Evolutionary conservation across 1,140 invertebrate species (phyloP).

Genomic region (Monochamus saltuarius): DNA sequence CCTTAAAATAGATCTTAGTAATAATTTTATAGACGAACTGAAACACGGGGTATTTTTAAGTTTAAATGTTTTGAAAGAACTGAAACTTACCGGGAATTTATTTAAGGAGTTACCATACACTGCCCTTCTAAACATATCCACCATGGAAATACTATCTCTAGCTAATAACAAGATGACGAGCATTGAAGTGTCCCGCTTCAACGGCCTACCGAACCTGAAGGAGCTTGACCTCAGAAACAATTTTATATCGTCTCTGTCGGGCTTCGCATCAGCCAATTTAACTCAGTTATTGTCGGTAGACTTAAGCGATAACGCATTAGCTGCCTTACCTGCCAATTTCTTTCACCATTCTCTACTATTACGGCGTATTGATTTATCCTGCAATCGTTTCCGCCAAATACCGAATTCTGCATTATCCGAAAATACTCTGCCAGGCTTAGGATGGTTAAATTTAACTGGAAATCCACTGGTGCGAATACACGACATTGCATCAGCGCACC

Average conservation of each 20-base stretch:
- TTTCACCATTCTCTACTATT: slow-evolving; percentile 71
- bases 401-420: slow-evolving; percentile 77
- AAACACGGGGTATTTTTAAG: slow-evolving; percentile 68
- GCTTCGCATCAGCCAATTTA: slow-evolving; percentile 74
- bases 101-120: slow-evolving; percentile 75
- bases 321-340: slow-evolving; percentile 79
- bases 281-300: slow-evolving; percentile 71
- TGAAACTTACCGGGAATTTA: slow-evolving; percentile 71
- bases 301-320: slow-evolving; percentile 71
- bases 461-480: slow-evolving; percentile 77
- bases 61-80: slow-evolving; percentile 70
- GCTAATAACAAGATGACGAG: slow-evolving; percentile 69
- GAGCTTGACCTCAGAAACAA: slow-evolving; percentile 76
- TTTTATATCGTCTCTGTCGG: slow-evolving; percentile 70
- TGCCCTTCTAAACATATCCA: slow-evolving; percentile 70
- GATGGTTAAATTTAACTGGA: slow-evolving; percentile 75
- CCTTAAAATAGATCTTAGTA: slow-evolving; percentile 67
- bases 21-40: slow-evolving; percentile 66
- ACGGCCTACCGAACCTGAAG: slow-evolving; percentile 69
- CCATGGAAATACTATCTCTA: slow-evolving; percentile 71
- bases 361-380: slow-evolving; percentile 74
- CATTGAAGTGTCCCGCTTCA: slow-evolving; percentile 76
- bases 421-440: slow-evolving; percentile 68
- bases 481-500: slow-evolving; percentile 63
- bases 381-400: slow-evolving; percentile 79